A percentile compares a stretch with the other conserved stretches of the same genome.
Conservation (phyloP, 92 coral and sea anemone genomes). For the Parazoanthus darwini region DNA sequence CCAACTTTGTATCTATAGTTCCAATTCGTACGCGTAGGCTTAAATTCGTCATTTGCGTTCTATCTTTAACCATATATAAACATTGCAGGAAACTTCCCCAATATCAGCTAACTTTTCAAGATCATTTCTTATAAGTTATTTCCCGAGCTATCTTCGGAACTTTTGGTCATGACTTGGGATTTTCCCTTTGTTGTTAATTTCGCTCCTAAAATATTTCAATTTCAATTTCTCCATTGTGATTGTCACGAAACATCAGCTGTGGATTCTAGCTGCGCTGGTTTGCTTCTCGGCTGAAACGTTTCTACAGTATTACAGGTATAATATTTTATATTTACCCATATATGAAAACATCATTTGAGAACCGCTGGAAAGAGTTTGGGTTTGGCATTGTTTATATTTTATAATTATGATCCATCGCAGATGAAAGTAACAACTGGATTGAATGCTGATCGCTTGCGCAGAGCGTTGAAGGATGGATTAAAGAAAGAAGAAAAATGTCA, state of each 20-base stretch:
- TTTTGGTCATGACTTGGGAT: not conserved
- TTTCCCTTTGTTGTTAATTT: conserved; percentile 31
- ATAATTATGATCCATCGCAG: conserved; percentile 39
- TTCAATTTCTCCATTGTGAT: not conserved
- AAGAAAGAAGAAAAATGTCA: conserved; percentile 78
- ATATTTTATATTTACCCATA: not conserved
- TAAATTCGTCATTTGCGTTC: conserved; percentile 5
- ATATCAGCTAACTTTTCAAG: conserved; percentile 5
- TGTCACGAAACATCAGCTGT: conserved; percentile 24
- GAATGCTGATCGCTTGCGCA: conserved; percentile 80
- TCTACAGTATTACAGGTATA: conserved; percentile 56
- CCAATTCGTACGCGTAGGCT: not conserved
- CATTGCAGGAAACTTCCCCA: conserved; percentile 7
- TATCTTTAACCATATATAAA: conserved; percentile 16
- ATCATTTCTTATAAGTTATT: not conserved
- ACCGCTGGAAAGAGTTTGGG: not conserved
- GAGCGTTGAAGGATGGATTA: conserved; percentile 85
- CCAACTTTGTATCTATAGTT: not conserved
- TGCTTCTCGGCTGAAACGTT: conserved; percentile 52
- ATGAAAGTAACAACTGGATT: conserved; percentile 85
- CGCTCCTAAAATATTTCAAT: not conserved
- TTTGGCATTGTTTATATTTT: not conserved
- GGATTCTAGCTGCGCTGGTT: conserved; percentile 58
- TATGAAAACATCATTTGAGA: not conserved
- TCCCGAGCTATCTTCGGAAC: conserved; percentile 11